Evolutionary conservation across 2,797 vertebrate genomes (phyloP).

Genomic region (Prionace glauca): DNA sequence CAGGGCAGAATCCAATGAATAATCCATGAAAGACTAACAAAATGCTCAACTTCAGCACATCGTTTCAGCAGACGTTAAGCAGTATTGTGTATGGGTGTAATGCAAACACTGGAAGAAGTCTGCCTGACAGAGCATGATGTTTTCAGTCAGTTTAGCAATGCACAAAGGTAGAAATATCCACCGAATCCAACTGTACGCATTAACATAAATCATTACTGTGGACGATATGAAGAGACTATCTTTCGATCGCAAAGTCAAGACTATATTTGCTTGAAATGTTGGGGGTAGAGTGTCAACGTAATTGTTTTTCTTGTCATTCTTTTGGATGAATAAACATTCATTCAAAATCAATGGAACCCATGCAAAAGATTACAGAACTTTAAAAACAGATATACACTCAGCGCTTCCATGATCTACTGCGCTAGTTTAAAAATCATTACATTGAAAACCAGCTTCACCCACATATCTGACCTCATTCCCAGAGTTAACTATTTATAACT

Average conservation of each 20-base stretch:
- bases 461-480: neutral
- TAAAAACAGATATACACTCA: neutral
- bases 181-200: neutral
- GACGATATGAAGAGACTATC: neutral
- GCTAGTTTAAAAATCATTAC: neutral
- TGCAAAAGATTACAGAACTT: neutral
- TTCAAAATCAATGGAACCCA: neutral
- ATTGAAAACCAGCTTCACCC: neutral
- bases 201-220: neutral
- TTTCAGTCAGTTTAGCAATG: neutral
- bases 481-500: neutral
- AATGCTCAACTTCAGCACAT: neutral
- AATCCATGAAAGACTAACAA: neutral
- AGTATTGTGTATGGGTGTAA: neutral
- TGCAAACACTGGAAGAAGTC: neutral
- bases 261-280: neutral
- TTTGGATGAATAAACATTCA: neutral
- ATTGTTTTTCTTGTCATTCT: neutral
- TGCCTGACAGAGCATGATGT: neutral
- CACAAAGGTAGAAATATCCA: neutral
- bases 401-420: neutral
- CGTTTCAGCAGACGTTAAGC: neutral
- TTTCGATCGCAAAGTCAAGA: neutral
- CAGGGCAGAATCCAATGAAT: neutral
- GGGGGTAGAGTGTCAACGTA: neutral